A percentile compares a stretch with the other conserved stretches of the same genome.
phyloP scores from a whole-genome alignment of 2,113 vertebrate species.

The Nansenia antarctica region DNA sequence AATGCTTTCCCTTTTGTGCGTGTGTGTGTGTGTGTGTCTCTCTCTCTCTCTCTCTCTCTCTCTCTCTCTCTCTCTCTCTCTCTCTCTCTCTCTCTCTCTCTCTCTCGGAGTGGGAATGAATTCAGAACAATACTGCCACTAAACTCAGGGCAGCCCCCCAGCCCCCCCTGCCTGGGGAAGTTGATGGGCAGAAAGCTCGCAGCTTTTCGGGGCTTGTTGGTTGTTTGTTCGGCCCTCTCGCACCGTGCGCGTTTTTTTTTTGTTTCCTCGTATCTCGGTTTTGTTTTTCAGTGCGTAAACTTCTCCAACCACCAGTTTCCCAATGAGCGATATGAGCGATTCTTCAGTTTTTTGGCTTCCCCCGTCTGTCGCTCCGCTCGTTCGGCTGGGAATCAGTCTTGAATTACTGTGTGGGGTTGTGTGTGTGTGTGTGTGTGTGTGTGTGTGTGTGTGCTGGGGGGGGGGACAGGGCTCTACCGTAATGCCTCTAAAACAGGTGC shows the following conservation, averaged over 20 bases:
- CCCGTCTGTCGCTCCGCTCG: slow-evolving; percentile 73
- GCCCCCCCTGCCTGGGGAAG: no score
- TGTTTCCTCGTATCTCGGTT: slow-evolving; percentile 27
- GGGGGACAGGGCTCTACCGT: slow-evolving; percentile 81
- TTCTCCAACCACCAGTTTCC: slow-evolving; percentile 66
- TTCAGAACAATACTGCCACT: slow-evolving; percentile 78
- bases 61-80: slow-evolving; percentile 50
- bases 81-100: slow-evolving; percentile 48
- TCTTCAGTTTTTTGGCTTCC: slow-evolving; percentile 75
- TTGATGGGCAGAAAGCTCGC: slow-evolving; percentile 68
- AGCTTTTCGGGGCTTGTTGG: slow-evolving; percentile 66
- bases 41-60: slow-evolving; percentile 48
- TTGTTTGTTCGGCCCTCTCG: slow-evolving; percentile 47
- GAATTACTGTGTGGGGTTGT: slow-evolving; percentile 74
- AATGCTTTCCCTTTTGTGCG: slow-evolving; percentile 63
- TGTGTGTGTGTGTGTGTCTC: slow-evolving; percentile 39
- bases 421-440: slow-evolving; percentile 39
- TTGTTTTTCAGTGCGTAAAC: slow-evolving; percentile 60
- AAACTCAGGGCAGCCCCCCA: slow-evolving; percentile 63
- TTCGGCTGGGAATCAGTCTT: slow-evolving; percentile 76
- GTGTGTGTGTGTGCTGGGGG: slow-evolving; percentile 52
- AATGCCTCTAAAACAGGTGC: slow-evolving; percentile 86
- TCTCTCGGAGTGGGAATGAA: slow-evolving; percentile 72
- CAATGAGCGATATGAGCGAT: slow-evolving; percentile 32
- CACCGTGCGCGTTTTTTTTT: slow-evolving; percentile 39